Base-by-base conservation (phyloP, 2,113 vertebrate genomes). In the Catharus fuscescens region DNA sequence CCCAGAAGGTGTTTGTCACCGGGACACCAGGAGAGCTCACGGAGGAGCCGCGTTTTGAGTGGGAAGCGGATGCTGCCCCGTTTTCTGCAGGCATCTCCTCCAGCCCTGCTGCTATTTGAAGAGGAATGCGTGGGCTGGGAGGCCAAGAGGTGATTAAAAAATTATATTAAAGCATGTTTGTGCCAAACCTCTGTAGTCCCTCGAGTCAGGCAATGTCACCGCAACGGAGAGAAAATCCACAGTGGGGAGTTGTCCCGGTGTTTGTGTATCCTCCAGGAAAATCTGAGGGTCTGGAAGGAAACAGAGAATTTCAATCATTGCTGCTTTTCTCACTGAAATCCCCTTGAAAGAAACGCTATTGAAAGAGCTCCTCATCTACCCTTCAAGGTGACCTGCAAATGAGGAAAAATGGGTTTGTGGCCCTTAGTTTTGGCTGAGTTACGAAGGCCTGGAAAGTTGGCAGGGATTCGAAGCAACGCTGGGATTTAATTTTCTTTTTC, bases 311-410 rank as follows among this genome's bases (percentile, higher is more conserved):
- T 80, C 80, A 80, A 42, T 71, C 82, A 31, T 18, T 65, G 56
- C n/a, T 32, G 2, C 57, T 84, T 59, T 50, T 18, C 80, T 78
- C 47, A 6, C 69, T 83, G 64, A 93, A 90, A 93, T 64, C 76
- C 32, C 87, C 71, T 92, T 40, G 56, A 80, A 93, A 95, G 48
- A 83, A 90, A 70, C 2, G 1, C 11, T 85, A 15, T 69, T 69
- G 56, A 59, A 82, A 92, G 29, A 90, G 62, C 64, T 80, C 64
- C 40, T 80, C 92, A 50, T 83, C 80, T 60, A 64, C 72, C 42
- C 53, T 80, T 83, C 90, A 86, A 94, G 93, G 79, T 94, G 86
- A 96, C 90, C 92, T 72, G 72, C 18, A 18, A 92, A 92, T 78
- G 76, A 93, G 71, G 60, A 59, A 88, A 94, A 88, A 94, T 36